phyloP scores from a whole-genome alignment of 2,888 invertebrate genomes.

The Cephus spinipes region DNA sequence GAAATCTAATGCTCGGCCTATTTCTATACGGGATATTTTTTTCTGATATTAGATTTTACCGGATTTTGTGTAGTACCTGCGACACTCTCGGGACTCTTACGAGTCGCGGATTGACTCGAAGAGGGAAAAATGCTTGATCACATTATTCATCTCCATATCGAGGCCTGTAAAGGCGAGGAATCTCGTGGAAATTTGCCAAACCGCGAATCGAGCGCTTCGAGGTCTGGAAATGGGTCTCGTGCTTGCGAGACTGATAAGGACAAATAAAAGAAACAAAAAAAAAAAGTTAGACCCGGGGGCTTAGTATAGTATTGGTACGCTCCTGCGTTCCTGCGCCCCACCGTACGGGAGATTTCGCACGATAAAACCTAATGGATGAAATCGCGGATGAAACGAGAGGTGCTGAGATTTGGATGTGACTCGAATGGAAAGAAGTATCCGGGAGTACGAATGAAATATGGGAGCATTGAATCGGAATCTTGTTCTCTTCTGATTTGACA shows the following conservation, averaged over 20 bases:
- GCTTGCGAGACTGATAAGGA: background rate
- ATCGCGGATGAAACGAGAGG: conserved; percentile 1
- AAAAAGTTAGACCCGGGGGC: background rate
- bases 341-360: background rate
- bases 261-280: background rate
- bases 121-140: conserved; percentile 32
- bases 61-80: background rate
- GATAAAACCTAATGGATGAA: conserved; percentile 5
- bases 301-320: background rate
- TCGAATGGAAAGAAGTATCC: background rate
- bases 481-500: background rate
- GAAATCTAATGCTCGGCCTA: conserved; percentile 29
- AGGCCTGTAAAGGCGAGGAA: conserved; percentile 35
- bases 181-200: conserved; percentile 52
- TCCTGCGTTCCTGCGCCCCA: background rate
- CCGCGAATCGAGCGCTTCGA: conserved; percentile 30
- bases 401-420: conserved; percentile 8
- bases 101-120: conserved; percentile 10
- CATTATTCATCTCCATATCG: conserved; percentile 54
- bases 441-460: background rate
- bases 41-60: background rate
- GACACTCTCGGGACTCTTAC: conserved; percentile 9
- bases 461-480: background rate
- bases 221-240: background rate
- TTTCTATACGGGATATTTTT: background rate